Evolutionary conservation across 2,113 vertebrate genomes (phyloP).

Genomic region (Brevimyrus niger): DNA sequence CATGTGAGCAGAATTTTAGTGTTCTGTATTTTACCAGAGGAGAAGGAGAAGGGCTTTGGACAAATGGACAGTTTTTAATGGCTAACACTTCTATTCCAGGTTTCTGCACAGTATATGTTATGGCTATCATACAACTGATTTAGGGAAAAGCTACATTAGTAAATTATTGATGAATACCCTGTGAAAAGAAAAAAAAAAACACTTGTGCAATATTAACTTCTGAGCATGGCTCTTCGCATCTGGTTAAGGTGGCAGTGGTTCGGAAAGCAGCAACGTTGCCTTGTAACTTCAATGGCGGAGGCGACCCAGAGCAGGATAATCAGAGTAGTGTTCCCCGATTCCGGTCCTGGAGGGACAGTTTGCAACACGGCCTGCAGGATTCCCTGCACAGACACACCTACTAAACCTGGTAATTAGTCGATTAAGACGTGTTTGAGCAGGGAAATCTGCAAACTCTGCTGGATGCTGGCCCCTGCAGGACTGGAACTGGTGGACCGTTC

Average conservation of each 20-base stretch:
- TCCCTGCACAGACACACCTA: no score
- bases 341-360: no score
- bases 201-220: not conserved
- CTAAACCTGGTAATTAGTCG: no score
- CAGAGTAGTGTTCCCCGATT: no score
- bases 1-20: not conserved
- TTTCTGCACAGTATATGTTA: not conserved
- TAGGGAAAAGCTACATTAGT: not conserved
- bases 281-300: not conserved
- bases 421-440: no score
- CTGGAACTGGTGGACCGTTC: not conserved
- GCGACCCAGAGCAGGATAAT: not conserved
- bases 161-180: not conserved
- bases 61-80: not conserved
- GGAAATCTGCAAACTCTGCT: no score
- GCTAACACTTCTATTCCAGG: not conserved
- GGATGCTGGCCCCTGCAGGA: not conserved
- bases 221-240: not conserved
- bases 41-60: not conserved
- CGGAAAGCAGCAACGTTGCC: not conserved
- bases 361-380: no score
- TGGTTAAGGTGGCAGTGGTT: not conserved
- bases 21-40: not conserved
- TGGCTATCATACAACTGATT: not conserved
- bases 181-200: no score